phyloP scores from a whole-genome alignment of 2,888 invertebrate species.

The Sericinus montela region DNA sequence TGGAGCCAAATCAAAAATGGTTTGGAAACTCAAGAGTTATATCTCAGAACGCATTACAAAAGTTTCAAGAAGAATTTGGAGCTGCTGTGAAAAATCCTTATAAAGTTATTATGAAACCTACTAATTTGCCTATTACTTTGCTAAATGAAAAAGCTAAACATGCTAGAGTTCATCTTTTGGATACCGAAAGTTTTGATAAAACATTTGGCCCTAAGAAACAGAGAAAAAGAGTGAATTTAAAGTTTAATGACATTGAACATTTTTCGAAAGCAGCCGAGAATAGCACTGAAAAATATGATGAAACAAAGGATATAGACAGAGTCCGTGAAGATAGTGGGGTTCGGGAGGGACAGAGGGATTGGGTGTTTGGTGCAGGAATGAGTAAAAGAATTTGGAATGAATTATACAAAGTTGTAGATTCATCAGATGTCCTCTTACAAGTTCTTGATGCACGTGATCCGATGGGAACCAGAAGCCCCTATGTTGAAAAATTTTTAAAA shows the following conservation, averaged over 20 bases:
- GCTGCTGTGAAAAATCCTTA: constrained; percentile 97
- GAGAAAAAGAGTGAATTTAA: constrained; percentile 92
- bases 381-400: constrained; percentile 99
- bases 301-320: constrained; percentile 90
- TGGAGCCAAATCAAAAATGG: constrained; percentile 99
- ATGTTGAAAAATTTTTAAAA: constrained; percentile 93
- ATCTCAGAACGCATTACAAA: constrained; percentile 92
- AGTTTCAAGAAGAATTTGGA: constrained; percentile 96
- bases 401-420: constrained; percentile 98
- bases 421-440: constrained; percentile 97
- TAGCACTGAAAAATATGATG: constrained; percentile 87
- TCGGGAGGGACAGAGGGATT: constrained; percentile 90
- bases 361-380: constrained; percentile 97
- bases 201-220: constrained; percentile 97
- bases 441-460: constrained; percentile 99
- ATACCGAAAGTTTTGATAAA: constrained; percentile 95
- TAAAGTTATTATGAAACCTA: constrained; percentile 97
- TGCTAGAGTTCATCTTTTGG: constrained; percentile 94
- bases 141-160: constrained; percentile 95
- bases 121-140: constrained; percentile 95
- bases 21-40: constrained; percentile 99
- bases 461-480: constrained; percentile 95
- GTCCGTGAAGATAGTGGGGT: constrained; percentile 90
- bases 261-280: constrained; percentile 86
- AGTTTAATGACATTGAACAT: constrained; percentile 87